Evolutionary conservation across 2,888 invertebrate species (phyloP), one percentile per base, ranked within the genome.

Genomic region (Phymatocera aterrima): DNA sequence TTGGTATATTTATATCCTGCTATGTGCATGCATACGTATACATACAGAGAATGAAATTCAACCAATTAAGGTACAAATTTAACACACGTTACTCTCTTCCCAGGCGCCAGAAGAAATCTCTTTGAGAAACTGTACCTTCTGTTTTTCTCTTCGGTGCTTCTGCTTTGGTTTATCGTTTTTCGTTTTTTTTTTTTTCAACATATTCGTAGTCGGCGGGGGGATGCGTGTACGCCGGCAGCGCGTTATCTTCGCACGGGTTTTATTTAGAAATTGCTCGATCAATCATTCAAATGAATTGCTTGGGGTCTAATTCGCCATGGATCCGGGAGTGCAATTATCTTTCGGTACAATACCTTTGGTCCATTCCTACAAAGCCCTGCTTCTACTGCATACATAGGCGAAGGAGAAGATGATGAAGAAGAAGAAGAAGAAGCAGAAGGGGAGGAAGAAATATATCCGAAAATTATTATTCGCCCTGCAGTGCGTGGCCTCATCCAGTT

Each of bases 41-140:
- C 28, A 12, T 15, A 24, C 8, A 18, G 64, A 68, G 68, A 43
- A 68, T 43, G 68, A 68, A 46, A 51, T 34, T 43, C 72, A 21
- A 51, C 48, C 72, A 72, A 72, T 72, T 72, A 72, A 34, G 72
- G 48, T n/a, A 51, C 72, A 72, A 43, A 68, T 68, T 68, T 43
- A 43, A 68, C 43, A 68, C 65, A 21, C n/a, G 40, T 68, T 57
- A 8, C 57, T 57, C 51, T 51, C 48, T 2, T 12, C 51, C n/a
- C 51, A 15, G 61, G 72, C 72, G 72, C 72, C 72, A 72, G 72
- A 34, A 64, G 51, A 51, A 18, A 51, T 51, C 34, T 51, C 48
- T 72, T 72, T 72, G 72, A 51, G 15, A 6, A 28, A 68, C 18
- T n/a, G 15, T 21, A 8, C 6, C 5, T 4, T 28, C 0, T 8